These are phyloP conservation scores for Oncorhynchus masou DNA, from an alignment of 2,113 vertebrate genomes.

Conservation along the genomic window DNA sequence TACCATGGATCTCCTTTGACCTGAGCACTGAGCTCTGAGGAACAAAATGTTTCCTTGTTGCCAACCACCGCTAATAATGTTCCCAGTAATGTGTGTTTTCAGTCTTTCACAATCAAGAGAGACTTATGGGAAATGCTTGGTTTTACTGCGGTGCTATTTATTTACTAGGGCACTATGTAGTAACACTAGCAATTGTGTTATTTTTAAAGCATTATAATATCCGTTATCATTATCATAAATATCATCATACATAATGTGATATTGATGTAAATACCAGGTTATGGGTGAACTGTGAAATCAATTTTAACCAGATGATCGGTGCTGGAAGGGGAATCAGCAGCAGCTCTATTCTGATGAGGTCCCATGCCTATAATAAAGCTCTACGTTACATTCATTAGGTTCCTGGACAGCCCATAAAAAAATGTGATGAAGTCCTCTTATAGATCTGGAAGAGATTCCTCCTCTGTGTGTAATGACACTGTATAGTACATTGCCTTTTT, in stretches of 20 bases:
- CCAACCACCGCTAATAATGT: slow-evolving; percentile 54
- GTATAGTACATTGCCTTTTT: background rate
- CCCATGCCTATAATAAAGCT: slow-evolving; percentile 6
- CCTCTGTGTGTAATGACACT: background rate
- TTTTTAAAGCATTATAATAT: too few species aligned
- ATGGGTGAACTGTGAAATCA: too few species aligned
- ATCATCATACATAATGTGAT: too few species aligned
- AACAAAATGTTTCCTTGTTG: slow-evolving; percentile 48
- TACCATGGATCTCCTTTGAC: background rate
- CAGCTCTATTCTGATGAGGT: slow-evolving; percentile 19
- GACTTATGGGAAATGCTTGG: slow-evolving; percentile 12
- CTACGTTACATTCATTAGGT: slow-evolving; percentile 47
- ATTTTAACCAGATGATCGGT: too few species aligned
- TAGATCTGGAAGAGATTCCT: slow-evolving; percentile 28
- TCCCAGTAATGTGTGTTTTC: slow-evolving; percentile 35
- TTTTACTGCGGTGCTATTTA: too few species aligned
- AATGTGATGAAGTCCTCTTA: slow-evolving; percentile 41
- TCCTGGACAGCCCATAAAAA: slow-evolving; percentile 42
- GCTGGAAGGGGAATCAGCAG: slow-evolving; percentile 35
- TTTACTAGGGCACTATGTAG: too few species aligned
- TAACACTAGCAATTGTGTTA: too few species aligned
- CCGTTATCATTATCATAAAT: too few species aligned
- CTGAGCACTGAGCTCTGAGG: slow-evolving; percentile 30
- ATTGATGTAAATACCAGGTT: too few species aligned
- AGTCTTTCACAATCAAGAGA: slow-evolving; percentile 39